Evolutionary conservation across 2,113 vertebrate species (phyloP), one percentile per base, ranked within the genome.

Genomic region (Globicephala melas): DNA sequence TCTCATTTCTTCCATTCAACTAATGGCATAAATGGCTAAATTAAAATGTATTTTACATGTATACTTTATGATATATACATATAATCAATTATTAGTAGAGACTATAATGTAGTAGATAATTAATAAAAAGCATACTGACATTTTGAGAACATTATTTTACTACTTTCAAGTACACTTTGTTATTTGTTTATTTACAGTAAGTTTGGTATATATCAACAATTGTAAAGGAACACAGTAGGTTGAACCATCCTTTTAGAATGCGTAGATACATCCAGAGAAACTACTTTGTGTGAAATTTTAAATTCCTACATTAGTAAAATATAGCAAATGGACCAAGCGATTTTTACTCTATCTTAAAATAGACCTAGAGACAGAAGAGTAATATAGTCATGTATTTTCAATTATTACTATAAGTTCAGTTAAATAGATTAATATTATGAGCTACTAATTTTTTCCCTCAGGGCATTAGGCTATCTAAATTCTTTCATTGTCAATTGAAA

Each of bases 101-200:
- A 74, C 12, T 91, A 83, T 31, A 91, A 60, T 14, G 41, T 6
- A 84, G 62, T 47, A 8, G 21, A 62, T 89, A 91, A 44, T 65
- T 67, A 84, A 60, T 95, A 8, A 65, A 81, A 95, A 70, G 14
- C 3, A 60, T 55, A 76, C 31, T 87, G 50, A 15, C 38, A 70
- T 85, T 96, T 93, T 80, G 15, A 90, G n/a, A 60, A 89, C 77
- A 82, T 14, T 44, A 23, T 77, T 88, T 94, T 70, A 86, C 58
- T 60, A 14, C 8, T 73, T 86, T 83, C 2, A 85, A 77, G 21
- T 14, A 79, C 0, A 36, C 28, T 71, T 71, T 2, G 63, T 3
- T 62, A 28, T 77, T 93, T 89, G 20, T 84, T 73, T 86, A 41
- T 73, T 41, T 94, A 36, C 36, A 47, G 44, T 67, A 13, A 80